Evolutionary conservation across 2,888 invertebrate species (phyloP), one percentile per base, ranked within the genome.

Genomic region (Seladonia tumulorum): DNA sequence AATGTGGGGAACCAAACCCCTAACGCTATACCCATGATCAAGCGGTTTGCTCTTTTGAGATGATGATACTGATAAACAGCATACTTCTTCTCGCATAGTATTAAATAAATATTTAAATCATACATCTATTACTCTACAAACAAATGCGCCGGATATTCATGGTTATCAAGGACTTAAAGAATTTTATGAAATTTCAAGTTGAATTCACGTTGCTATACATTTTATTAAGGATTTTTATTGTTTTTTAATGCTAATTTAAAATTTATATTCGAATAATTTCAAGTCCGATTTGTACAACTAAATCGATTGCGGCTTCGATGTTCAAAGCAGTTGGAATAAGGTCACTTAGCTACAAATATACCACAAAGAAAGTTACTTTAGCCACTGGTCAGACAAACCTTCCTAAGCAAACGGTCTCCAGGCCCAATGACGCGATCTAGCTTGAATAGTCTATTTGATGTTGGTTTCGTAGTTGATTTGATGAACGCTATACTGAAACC

Each of bases 351-450:
- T 83, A 18, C 88, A 74, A 76, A 70, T 81, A 70, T 66, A 79
- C 80, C 79, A 71, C 89, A 76, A 87, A 83, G 89, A 83, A 80
- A 89, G 89, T 81, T 81, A 79, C 80, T 87, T 75, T 25, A 66
- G 75, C 81, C 68, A 78, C 72, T 70, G 86, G 89, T 79, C 86
- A 89, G 81, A 74, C 89, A 85, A 79, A 86, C 89, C 66, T 81
- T 90, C 90, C 90, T 90, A 87, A 90, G 86, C 83, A 90, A 90
- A 90, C 88, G 78, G 81, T 68, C 73, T 57, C 70, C 22, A 53
- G 68, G 25, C 68, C 82, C 47, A 79, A 72, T 80, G 78, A 86
- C 88, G 76, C 66, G 76, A 90, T 79, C 87, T 29, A 57, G 82
- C 70, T 74, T 53, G 68, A 89, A 73, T 75, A 81, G 74, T 79